Base-by-base conservation (phyloP, 2,888 invertebrate species). In the Sinohyriopsis cumingii region DNA sequence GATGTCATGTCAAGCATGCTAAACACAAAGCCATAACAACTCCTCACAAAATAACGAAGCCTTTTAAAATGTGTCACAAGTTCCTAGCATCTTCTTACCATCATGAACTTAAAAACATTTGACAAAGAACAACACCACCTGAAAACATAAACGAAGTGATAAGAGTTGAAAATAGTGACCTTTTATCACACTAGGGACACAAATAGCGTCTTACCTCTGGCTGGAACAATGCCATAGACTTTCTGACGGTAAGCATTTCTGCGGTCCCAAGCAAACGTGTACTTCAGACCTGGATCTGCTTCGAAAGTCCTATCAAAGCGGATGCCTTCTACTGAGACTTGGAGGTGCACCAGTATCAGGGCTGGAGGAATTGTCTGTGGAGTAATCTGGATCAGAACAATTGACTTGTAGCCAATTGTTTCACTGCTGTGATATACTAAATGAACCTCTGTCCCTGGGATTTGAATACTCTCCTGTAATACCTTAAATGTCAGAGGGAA, bases 191-290 rank as follows among this genome's bases (percentile, higher is more conserved):
- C n/a, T n/a, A 22, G 22, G 24, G 5, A 57, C 59, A 57, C 22
- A n/a, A 22, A 22, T 24, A 18, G 18, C 15, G n/a, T 57, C 9
- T 22, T 95, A 54, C 98, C 96, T 87, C 95, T 93, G 0, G 98
- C 98, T 0, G 95, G 96, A 0, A 98, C 97, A 0, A 98, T 95
- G 19, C 99, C 99, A 86, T 97, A 98, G 12, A 99, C 98, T 92
- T 97, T 97, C 91, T 98, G 98, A 87, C 96, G 95, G 91, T 99
- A 99, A 59, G 98, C 97, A 90, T 99, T 99, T 76, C 96, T 93
- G 90, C 98, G 96, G 90, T 98, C 97, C 99, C 99, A 99, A 3
- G 97, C 96, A 89, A 98, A 99, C 15, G 96, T 96, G 90, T 98
- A 97, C 66, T 95, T 95, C 72, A 99, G 92, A 89, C 96, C 95